Base-by-base conservation (phyloP, 2,113 vertebrate species). In the Danionella cerebrum region DNA sequence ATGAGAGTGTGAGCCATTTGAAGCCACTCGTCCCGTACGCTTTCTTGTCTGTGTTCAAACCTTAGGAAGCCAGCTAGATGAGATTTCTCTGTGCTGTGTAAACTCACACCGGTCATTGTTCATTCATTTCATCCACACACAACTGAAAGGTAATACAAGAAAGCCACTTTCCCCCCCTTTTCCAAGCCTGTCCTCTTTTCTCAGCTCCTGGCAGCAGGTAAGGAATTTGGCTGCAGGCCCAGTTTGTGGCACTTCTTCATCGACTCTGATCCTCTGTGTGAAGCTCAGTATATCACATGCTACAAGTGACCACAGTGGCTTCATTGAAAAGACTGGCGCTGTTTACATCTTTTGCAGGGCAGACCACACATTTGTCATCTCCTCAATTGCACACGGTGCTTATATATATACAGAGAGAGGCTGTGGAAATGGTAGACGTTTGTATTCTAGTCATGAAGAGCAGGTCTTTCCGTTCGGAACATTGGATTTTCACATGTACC, bases 71-170 rank as follows among this genome's bases (percentile, higher is more conserved):
- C 14, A 48, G 45, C 27, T 18, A 35, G 64, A 72, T 47, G 14
- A 67, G 39, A 27, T 57, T 59, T 29, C 47, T 69, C 60, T 67
- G 54, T 53, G 19, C 48, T 27, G 24, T 57, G 51, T 54, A 41
- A 57, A 67, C 65, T 25, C 19, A 13, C 39, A 25, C 50, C 29
- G 16, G 58, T 69, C 59, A 38, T 60, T 14, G 9, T 33, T 18
- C 38, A 29, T 19, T 59, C 51, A 29, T 27, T 42, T 62, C 39
- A 19, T 60, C 36, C 13, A 52, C 6, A 10, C 21, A 27, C 24
- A 10, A 70, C 48, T 53, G 21, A 27, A 65, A 53, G 42, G 67
- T 52, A 65, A 70, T 65, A 16, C 14, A 65, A 65, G 67, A 58
- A 69, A 21, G 13, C 38, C 6, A n/a, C 55, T 53, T 16, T 41